Evolutionary conservation across 2,797 vertebrate species (phyloP).

Genomic region (Tangara arthus): DNA sequence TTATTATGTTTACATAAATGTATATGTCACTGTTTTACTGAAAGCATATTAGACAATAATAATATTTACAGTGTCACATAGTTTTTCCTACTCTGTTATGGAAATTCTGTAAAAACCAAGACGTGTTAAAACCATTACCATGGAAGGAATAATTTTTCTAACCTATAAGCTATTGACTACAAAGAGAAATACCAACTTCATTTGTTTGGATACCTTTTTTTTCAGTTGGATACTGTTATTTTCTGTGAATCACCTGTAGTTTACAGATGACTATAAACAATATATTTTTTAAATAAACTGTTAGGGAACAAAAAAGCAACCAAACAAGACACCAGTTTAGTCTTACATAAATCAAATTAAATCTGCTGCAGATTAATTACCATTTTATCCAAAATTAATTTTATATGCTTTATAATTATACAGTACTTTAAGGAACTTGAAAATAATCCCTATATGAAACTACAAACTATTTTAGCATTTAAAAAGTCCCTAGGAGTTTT

Average conservation of each 20-base stretch:
- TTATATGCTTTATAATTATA: background rate
- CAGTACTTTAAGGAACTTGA: background rate
- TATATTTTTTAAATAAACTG: background rate
- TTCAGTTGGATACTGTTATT: background rate
- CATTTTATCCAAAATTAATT: slow-evolving; percentile 6
- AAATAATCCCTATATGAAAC: background rate
- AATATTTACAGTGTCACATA: slow-evolving; percentile 5
- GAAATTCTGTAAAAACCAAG: background rate
- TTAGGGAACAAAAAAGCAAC: background rate
- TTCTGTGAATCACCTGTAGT: background rate
- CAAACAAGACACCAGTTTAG: background rate
- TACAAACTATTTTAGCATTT: background rate
- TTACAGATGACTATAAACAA: background rate
- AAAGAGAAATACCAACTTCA: background rate
- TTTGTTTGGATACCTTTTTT: background rate
- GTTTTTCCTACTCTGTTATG: background rate
- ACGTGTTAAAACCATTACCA: background rate
- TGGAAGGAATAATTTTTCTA: background rate
- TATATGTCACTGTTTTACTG: slow-evolving; percentile 35
- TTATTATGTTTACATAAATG: slow-evolving; percentile 25
- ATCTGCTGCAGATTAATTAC: background rate
- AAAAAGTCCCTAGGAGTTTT: background rate
- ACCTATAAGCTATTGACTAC: background rate
- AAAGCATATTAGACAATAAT: slow-evolving; percentile 18
- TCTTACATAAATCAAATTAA: background rate